These are phyloP conservation scores for Panurus biarmicus DNA, from an alignment of 2,113 vertebrate species.

Conservation along the genomic window DNA sequence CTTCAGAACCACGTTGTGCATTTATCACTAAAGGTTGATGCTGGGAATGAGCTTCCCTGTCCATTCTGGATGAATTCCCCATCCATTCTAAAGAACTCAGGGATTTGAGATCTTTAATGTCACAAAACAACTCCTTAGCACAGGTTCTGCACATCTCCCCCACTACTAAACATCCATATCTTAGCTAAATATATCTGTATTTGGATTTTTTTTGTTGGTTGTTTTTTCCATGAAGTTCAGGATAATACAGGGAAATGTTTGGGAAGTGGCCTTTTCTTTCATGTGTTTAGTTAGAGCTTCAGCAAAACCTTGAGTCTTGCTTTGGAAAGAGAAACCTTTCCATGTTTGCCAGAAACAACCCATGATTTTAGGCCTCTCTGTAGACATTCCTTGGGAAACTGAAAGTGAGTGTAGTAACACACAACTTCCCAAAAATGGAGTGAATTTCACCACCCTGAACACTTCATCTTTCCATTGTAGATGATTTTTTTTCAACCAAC, in stretches of 20 bases:
- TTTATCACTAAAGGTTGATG: background rate
- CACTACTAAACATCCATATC: rapidly evolving
- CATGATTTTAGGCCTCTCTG: background rate
- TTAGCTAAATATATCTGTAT: background rate
- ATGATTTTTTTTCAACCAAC: background rate
- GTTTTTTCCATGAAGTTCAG: background rate
- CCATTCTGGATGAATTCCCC: background rate
- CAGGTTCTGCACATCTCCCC: background rate
- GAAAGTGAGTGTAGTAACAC: background rate
- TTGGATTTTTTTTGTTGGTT: background rate
- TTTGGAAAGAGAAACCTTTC: background rate
- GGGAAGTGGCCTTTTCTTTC: background rate
- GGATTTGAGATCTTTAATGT: background rate
- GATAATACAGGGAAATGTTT: background rate
- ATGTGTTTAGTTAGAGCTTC: background rate
- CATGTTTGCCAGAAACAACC: background rate
- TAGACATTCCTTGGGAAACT: background rate
- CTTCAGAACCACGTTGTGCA: rapidly evolving
- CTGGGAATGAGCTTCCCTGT: background rate
- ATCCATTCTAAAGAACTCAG: background rate
- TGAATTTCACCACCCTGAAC: background rate
- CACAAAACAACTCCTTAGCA: background rate
- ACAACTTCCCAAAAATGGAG: background rate
- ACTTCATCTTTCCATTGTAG: background rate
- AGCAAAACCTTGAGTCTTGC: background rate